Percentiles rank a stretch among this genome's conserved stretches.
phyloP scores from a whole-genome alignment of 1,140 invertebrate genomes.

The Diorhabda sublineata region DNA sequence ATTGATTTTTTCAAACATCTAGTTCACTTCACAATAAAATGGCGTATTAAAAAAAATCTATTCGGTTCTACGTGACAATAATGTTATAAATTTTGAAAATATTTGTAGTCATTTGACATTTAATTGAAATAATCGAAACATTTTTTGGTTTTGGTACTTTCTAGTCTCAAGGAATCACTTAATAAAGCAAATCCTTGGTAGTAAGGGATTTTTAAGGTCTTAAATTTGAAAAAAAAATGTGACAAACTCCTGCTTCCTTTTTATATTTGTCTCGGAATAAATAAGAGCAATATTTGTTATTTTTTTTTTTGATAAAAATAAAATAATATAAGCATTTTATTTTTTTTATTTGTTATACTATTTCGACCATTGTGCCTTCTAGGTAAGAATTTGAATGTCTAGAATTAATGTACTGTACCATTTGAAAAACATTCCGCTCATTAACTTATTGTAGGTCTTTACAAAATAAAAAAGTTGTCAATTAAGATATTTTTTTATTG shows the following conservation, averaged over 20 bases:
- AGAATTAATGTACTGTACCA: constrained; percentile 14
- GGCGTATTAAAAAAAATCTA: too few species aligned
- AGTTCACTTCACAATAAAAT: too few species aligned
- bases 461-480: constrained; percentile 17
- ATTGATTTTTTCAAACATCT: too few species aligned
- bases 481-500: too few species aligned
- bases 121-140: not conserved
- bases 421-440: constrained; percentile 24
- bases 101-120: not conserved
- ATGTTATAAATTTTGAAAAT: not conserved
- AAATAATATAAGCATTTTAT: constrained; percentile 14
- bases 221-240: not conserved
- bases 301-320: constrained; percentile 21
- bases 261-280: not conserved
- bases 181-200: not conserved
- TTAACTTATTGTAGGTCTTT: constrained; percentile 23
- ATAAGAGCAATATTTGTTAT: constrained; percentile 21
- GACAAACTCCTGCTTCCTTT: not conserved
- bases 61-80: too few species aligned
- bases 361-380: constrained; percentile 25
- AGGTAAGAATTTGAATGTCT: constrained; percentile 11
- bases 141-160: not conserved
- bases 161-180: not conserved
- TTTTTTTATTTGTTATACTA: constrained; percentile 15
- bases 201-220: not conserved